Base-by-base conservation (phyloP, 2,888 invertebrate genomes). In the Boloria euphrosyne region DNA sequence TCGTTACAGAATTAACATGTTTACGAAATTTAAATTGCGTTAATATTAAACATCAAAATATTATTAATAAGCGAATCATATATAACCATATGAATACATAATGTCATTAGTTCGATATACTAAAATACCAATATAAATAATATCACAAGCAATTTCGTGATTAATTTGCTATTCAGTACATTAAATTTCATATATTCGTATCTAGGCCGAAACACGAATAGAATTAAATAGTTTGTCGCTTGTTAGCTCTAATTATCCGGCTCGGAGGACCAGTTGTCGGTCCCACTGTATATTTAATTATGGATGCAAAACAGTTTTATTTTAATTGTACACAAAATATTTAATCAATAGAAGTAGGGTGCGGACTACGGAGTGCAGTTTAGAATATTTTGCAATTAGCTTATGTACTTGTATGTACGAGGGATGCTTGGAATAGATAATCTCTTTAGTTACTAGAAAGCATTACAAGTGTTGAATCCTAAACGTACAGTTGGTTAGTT, bases 211-310 rank as follows among this genome's bases (percentile, higher is more conserved):
- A 62, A 63, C 54, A 52, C 67, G 67, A 53, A 62, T 65, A 59
- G 68, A 72, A 70, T 68, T 70, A 73, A 73, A 72, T 73, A 73
- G 71, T 73, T 72, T 61, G 68, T 55, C 68, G 71, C 69, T 75
- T 72, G 73, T 74, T 73, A 71, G 71, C 65, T 64, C 71, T 71
- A 76, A 74, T 75, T 76, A 76, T 76, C 75, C 73, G 71, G 70
- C 71, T 71, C 69, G 75, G 73, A 75, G 76, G 76, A 73, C 75
- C 72, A 71, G 65, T 59, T 66, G 65, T 67, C 63, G 67, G 61
- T 66, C 51, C 51, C 64, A 67, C 65, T 69, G 38, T 47, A 68
- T 68, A 77, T 75, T 74, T 70, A 70, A 75, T 77, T 76, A 74
- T 71, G 68, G 73, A 75, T 74, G 68, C 50, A 60, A 62, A 51